Evolutionary conservation across 1,140 invertebrate genomes (phyloP).

Genomic region (Eupristina koningsbergeri): DNA sequence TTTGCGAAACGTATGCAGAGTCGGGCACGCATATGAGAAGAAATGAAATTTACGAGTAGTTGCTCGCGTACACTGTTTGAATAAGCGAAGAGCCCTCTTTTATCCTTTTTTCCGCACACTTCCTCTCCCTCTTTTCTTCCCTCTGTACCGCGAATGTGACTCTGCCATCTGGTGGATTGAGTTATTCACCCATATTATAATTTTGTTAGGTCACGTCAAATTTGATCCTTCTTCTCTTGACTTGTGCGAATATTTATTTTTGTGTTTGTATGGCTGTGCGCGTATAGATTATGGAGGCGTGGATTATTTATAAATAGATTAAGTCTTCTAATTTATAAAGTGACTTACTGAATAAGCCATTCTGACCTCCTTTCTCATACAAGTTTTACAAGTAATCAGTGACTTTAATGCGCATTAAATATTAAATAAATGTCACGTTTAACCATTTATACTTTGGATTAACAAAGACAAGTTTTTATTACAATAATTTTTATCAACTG

Average conservation of each 20-base stretch:
- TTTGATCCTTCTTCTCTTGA: neutral
- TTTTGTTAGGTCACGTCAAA: neutral
- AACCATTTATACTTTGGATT: no score
- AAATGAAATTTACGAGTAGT: conserved; percentile 45
- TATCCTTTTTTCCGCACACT: conserved; percentile 16
- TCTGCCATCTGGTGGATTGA: conserved; percentile 15
- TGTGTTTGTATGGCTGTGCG: neutral
- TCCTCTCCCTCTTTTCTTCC: neutral
- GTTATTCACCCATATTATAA: conserved; percentile 21
- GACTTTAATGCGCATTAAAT: no score
- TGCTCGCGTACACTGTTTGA: conserved; percentile 23
- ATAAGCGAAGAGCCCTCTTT: conserved; percentile 27
- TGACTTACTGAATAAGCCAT: no score
- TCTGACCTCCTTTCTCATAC: no score
- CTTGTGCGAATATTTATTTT: conserved; percentile 25
- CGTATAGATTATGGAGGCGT: neutral
- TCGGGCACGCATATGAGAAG: conserved; percentile 8
- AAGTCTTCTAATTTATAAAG: neutral
- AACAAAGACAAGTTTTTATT: no score
- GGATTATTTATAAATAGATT: neutral
- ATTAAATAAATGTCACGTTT: no score
- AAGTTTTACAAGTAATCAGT: no score
- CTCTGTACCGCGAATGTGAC: neutral
- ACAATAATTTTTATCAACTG: no score
- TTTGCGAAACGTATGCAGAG: conserved; percentile 8